Conservation (phyloP, 2,797 vertebrate species). For the Poliocrania exsul region DNA sequence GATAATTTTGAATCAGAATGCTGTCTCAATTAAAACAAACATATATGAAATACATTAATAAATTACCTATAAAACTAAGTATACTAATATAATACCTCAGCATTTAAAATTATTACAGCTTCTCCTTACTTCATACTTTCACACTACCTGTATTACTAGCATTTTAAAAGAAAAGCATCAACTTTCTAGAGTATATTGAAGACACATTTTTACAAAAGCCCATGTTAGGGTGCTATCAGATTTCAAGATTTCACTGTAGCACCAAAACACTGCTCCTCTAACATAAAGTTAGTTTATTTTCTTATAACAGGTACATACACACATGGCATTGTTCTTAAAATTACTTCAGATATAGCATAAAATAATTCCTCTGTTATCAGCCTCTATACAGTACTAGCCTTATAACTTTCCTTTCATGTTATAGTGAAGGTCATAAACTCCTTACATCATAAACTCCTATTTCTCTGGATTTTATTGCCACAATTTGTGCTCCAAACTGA, state of each 20-base stretch:
- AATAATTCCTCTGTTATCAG: neutral
- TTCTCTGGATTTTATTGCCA: constrained; percentile 17
- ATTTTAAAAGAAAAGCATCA: neutral
- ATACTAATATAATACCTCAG: neutral
- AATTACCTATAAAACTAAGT: neutral
- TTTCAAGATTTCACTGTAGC: neutral
- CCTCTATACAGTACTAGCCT: neutral
- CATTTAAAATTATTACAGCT: neutral
- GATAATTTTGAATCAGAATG: neutral
- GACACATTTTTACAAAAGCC: neutral
- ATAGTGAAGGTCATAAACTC: neutral
- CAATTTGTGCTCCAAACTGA: neutral
- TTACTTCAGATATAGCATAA: constrained; percentile 16
- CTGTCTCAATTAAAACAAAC: neutral
- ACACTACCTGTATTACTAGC: neutral
- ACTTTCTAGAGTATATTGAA: neutral
- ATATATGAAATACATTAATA: neutral
- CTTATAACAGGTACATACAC: neutral
- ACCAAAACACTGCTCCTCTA: neutral
- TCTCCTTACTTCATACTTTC: neutral
- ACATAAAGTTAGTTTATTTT: constrained; percentile 30
- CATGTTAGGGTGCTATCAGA: neutral
- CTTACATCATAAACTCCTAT: neutral
- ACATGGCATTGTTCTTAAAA: neutral
- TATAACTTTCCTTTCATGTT: neutral